A percentile compares a stretch with the other conserved stretches of the same genome.
Conservation (phyloP, 2,797 vertebrate genomes). For the Florisuga fusca region DNA sequence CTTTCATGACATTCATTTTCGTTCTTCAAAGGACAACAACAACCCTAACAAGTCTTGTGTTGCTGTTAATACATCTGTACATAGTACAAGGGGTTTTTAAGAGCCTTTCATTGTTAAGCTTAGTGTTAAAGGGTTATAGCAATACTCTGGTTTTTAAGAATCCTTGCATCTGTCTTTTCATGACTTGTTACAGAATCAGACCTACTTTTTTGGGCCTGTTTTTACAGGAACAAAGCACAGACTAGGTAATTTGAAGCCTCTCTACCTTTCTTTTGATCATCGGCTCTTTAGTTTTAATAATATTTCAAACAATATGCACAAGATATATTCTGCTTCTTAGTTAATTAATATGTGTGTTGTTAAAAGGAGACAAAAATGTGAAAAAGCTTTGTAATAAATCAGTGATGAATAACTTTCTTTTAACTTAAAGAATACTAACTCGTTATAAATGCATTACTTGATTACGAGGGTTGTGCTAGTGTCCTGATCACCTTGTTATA, state of each 20-base stretch:
- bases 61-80: background rate
- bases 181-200: background rate
- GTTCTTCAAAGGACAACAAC: background rate
- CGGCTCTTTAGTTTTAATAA: background rate
- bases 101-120: background rate
- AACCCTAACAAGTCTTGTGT: background rate
- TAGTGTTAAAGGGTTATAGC: background rate
- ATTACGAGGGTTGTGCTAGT: background rate
- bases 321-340: background rate
- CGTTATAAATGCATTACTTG: background rate
- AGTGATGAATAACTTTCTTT: background rate
- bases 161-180: background rate
- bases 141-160: background rate
- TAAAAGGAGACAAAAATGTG: background rate
- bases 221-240: background rate
- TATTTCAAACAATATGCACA: background rate
- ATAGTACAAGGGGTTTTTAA: background rate
- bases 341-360: background rate
- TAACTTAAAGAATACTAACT: background rate
- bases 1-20: fast-evolving
- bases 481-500: background rate
- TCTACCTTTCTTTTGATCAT: background rate
- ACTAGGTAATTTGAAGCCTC: background rate
- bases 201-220: background rate
- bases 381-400: background rate